Evolutionary conservation across 2,113 vertebrate species (phyloP).

Genomic region (Ciconia boyciana): DNA sequence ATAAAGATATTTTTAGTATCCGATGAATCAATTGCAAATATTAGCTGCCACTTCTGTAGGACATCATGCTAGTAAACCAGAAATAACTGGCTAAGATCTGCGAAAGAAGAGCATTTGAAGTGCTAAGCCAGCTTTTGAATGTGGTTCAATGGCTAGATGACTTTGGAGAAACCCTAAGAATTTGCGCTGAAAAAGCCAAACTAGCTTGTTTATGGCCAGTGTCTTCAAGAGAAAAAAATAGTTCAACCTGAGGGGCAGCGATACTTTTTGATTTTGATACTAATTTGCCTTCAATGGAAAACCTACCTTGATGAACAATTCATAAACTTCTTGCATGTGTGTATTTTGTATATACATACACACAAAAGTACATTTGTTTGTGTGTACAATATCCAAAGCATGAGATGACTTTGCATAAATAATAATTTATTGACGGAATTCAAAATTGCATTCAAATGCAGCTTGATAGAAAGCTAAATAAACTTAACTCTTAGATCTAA

Average conservation of each 20-base stretch:
- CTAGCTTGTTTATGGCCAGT: neutral
- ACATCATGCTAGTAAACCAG: neutral
- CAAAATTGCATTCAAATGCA: neutral
- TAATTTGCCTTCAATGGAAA: neutral
- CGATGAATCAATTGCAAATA: constrained; percentile 13
- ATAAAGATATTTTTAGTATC: neutral
- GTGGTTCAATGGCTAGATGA: neutral
- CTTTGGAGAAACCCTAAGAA: neutral
- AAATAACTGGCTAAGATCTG: neutral
- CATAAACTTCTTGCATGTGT: neutral
- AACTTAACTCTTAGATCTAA: neutral
- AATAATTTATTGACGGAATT: neutral
- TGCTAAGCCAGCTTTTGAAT: neutral
- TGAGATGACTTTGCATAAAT: neutral
- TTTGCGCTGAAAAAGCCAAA: neutral
- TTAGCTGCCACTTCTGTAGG: neutral
- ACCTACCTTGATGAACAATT: neutral
- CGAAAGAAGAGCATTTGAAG: neutral
- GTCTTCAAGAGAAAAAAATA: neutral
- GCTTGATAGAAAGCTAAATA: neutral
- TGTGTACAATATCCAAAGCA: neutral
- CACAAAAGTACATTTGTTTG: neutral
- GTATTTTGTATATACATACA: neutral
- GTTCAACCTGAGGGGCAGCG: neutral
- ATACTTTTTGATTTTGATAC: neutral